Base-by-base conservation (phyloP, 2,888 invertebrate genomes). In the Abrostola tripartita region DNA sequence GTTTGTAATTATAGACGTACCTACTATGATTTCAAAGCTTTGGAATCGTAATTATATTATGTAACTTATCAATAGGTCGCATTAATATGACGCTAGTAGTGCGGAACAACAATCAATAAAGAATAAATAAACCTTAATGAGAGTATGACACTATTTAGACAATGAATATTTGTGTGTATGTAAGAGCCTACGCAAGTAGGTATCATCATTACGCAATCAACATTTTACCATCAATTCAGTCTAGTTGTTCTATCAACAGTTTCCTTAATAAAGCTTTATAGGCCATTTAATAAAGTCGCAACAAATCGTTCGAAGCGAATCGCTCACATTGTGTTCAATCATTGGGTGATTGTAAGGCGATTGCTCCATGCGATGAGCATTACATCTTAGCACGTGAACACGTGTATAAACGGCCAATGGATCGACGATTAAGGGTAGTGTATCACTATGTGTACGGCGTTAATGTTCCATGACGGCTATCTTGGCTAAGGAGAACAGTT, bases 321-420 rank as follows among this genome's bases (percentile, higher is more conserved):
- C 62, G 68, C 63, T 62, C 62, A 68, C 74, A 65, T 72, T 63
- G 58, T 68, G 65, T 57, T 71, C 78, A 81, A 82, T 83, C 78
- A 81, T 72, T 52, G 59, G 38, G 56, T 71, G 65, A 81, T 82
- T 82, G 82, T 73, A 65, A 69, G 69, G 60, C 74, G 76, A 78
- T 80, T 78, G 76, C 65, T 62, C 53, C 55, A 71, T 76, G 67
- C 63, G 70, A 66, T 74, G 65, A 62, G 58, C 66, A 71, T 74
- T 60, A 74, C 62, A 65, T 61, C 66, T 78, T 68, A 62, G 42
- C 64, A 63, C 66, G 58, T 74, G 56, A 70, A 68, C 68, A 55
- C 37, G 44, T 44, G 61, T 72, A 66, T 64, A 57, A 49, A 40
- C 59, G 57, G 64, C 61, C 75, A 56, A n/a, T 61, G 6, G 41